These are phyloP conservation scores for Microchrysa polita DNA, from an alignment of 2,888 invertebrate genomes.

Conservation along the genomic window DNA sequence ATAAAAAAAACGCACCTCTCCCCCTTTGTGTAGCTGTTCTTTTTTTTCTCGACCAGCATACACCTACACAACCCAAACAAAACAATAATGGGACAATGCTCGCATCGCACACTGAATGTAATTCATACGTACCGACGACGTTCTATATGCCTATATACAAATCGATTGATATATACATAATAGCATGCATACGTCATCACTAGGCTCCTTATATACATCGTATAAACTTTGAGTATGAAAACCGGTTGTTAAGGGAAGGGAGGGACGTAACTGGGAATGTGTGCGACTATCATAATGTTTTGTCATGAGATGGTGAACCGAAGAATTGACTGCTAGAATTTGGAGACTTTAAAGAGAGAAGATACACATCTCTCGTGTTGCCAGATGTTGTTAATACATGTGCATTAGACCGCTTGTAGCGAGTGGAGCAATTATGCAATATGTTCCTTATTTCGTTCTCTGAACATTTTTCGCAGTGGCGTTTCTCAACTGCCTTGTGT, in stretches of 20 bases:
- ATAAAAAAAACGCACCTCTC: slow-evolving; percentile 33
- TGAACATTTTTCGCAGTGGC: too few species aligned
- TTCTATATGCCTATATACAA: slow-evolving; percentile 25
- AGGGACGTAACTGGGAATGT: background rate
- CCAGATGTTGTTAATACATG: slow-evolving; percentile 19
- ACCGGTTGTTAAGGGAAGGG: background rate
- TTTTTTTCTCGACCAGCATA: slow-evolving; percentile 36
- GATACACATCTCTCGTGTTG: slow-evolving; percentile 19
- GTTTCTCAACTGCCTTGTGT: too few species aligned
- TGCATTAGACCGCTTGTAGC: too few species aligned
- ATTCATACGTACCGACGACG: slow-evolving; percentile 27
- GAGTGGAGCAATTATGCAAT: too few species aligned
- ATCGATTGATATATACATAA: slow-evolving; percentile 28
- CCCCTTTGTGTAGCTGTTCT: slow-evolving; percentile 17
- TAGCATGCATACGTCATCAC: slow-evolving; percentile 37
- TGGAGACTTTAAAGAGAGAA: slow-evolving; percentile 26
- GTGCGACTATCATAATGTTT: slow-evolving; percentile 30
- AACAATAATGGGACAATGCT: slow-evolving; percentile 42
- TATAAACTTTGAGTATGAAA: background rate
- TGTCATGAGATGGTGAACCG: slow-evolving; percentile 43
- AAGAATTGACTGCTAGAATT: slow-evolving; percentile 34
- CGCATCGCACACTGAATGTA: slow-evolving; percentile 22
- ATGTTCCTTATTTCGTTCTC: too few species aligned
- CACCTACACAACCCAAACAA: slow-evolving; percentile 44
- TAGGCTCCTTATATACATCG: slow-evolving; percentile 19